These are phyloP conservation scores for Hyla sarda DNA, from an alignment of 2,113 vertebrate species.

Conservation along the genomic window DNA sequence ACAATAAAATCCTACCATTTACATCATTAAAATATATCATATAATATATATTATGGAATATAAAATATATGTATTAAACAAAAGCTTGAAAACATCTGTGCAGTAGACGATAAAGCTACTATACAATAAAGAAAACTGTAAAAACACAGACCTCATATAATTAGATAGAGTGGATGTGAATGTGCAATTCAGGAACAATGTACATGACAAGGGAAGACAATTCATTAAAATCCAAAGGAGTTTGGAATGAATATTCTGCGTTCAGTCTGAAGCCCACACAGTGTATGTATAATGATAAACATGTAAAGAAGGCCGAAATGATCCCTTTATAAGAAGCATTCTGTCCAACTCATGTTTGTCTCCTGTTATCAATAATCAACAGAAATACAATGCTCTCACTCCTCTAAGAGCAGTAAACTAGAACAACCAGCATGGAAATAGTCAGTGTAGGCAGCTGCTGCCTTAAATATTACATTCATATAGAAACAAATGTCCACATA, in stretches of 20 bases:
- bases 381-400: background rate
- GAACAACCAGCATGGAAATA: constrained; percentile 13
- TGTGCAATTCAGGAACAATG: background rate
- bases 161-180: background rate
- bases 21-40: no score
- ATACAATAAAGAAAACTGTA: no score
- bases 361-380: constrained; percentile 22
- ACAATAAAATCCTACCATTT: no score
- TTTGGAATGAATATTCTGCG: background rate
- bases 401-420: constrained; percentile 9
- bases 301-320: background rate
- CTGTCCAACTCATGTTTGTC: background rate
- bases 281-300: background rate
- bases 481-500: constrained; percentile 31
- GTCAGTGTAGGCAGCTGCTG: constrained; percentile 22
- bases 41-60: no score
- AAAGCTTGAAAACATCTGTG: no score
- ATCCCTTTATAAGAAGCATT: background rate
- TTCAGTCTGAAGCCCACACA: background rate
- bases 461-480: constrained; percentile 36
- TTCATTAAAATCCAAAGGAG: background rate
- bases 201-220: background rate
- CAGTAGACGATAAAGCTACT: no score
- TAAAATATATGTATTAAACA: no score
- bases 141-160: no score